Conservation (phyloP, 2,888 invertebrate genomes). For the Nymphalis urticae region DNA sequence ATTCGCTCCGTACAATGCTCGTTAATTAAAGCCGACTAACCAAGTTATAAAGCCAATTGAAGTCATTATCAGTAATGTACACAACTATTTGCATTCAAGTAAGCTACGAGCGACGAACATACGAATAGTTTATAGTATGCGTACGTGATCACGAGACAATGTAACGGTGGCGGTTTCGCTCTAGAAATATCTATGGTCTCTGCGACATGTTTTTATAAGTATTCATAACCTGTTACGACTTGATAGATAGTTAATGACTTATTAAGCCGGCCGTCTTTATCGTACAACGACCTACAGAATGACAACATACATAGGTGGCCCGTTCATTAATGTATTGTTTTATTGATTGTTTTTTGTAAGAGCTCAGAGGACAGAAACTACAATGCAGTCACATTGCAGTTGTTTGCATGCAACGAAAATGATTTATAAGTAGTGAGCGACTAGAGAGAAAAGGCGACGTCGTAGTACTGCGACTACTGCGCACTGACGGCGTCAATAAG, state of each 20-base stretch:
- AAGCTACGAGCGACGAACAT: conserved; percentile 3
- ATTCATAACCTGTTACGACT: conserved; percentile 5
- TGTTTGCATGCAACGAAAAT: not conserved
- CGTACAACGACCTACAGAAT: conserved; percentile 4
- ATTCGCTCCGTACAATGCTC: not conserved
- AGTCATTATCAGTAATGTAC: conserved; percentile 3
- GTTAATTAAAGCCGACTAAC: not conserved
- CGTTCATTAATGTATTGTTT: not conserved
- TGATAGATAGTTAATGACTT: conserved; percentile 1
- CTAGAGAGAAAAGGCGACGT: not conserved
- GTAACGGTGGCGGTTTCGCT: conserved; percentile 10
- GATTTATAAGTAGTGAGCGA: conserved; percentile 1
- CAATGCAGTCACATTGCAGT: not conserved
- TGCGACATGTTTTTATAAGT: conserved; percentile 10
- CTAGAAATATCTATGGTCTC: conserved; percentile 15
- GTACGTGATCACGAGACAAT: conserved; percentile 11
- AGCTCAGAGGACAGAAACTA: not conserved
- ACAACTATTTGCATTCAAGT: conserved; percentile 19
- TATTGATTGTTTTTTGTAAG: not conserved
- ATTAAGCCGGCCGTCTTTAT: conserved; percentile 1
- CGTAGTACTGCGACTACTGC: not conserved
- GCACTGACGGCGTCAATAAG: not conserved
- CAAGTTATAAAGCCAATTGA: not conserved
- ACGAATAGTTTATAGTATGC: conserved; percentile 7
- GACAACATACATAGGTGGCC: not conserved